These are phyloP conservation scores for Parauchenoglanis ngamensis DNA, from an alignment of 2,797 vertebrate genomes.

Conservation along the genomic window DNA sequence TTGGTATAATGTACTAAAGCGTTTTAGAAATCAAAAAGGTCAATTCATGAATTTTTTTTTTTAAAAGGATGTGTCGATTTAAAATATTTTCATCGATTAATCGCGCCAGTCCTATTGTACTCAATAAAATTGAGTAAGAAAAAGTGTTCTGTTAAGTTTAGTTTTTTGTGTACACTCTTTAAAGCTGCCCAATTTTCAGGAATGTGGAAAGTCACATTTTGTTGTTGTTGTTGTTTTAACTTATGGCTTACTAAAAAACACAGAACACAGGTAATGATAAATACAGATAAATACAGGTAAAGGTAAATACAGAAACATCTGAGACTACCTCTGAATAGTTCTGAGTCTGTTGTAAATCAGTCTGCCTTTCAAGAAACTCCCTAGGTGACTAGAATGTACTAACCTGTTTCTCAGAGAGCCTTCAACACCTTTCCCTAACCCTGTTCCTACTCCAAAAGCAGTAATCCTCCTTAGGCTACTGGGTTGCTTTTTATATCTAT, in stretches of 20 bases:
- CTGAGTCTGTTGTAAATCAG: neutral
- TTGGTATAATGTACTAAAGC: no score
- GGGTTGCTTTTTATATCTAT: neutral
- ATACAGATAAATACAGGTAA: neutral
- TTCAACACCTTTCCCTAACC: conserved; percentile 4
- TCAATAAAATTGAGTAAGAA: no score
- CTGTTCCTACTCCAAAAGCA: neutral
- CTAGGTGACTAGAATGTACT: neutral
- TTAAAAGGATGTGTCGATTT: no score
- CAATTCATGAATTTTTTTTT: no score
- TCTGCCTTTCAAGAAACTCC: neutral
- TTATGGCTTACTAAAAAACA: neutral
- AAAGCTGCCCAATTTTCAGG: neutral
- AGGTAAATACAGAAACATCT: neutral
- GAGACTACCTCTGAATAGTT: neutral
- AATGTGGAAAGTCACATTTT: neutral
- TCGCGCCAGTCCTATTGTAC: no score
- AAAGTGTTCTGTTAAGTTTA: no score
- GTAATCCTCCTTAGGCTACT: neutral
- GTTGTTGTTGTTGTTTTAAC: neutral
- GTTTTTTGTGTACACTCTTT: no score
- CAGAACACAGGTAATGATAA: neutral
- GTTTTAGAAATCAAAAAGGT: no score
- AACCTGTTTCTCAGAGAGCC: neutral
- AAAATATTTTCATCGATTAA: no score